A percentile compares a stretch with the other conserved stretches of the same genome.
Conservation (phyloP, 2,797 vertebrate species). For the Esox masquinongy region DNA sequence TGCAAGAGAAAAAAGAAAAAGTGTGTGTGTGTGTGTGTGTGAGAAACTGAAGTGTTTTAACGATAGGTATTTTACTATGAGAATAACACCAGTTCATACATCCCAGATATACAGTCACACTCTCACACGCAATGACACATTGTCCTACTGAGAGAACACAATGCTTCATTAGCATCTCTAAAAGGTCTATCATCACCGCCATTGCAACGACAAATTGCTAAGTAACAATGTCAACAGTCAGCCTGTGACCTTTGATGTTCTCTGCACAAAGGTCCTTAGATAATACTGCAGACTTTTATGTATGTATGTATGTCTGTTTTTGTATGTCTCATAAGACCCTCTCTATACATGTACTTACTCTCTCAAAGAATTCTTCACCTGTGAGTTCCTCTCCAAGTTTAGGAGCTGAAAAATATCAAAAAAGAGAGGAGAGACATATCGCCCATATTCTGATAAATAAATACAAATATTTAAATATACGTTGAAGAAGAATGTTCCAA, state of each 20-base stretch:
- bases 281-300: background rate
- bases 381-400: conserved; percentile 56
- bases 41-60: conserved; percentile 19
- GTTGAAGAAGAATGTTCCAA: background rate
- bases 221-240: conserved; percentile 4
- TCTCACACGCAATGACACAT: conserved; percentile 18
- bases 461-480: background rate
- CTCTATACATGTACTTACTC: conserved; percentile 60
- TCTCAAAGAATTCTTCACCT: conserved; percentile 79
- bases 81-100: background rate
- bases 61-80: conserved; percentile 1
- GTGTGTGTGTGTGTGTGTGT: background rate
- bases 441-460: background rate
- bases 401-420: conserved; percentile 61
- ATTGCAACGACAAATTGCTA: conserved; percentile 49
- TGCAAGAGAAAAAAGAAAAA: conserved; percentile 46
- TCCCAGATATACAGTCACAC: conserved; percentile 7
- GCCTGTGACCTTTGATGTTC: conserved; percentile 4
- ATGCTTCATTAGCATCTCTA: conserved; percentile 70
- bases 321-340: conserved; percentile 12
- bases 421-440: conserved; percentile 19
- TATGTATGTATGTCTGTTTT: background rate
- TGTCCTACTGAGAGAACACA: conserved; percentile 50
- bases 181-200: conserved; percentile 50
- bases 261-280: background rate